Evolutionary conservation across 2,113 vertebrate genomes (phyloP).

Genomic region (Peromyscus leucopus): DNA sequence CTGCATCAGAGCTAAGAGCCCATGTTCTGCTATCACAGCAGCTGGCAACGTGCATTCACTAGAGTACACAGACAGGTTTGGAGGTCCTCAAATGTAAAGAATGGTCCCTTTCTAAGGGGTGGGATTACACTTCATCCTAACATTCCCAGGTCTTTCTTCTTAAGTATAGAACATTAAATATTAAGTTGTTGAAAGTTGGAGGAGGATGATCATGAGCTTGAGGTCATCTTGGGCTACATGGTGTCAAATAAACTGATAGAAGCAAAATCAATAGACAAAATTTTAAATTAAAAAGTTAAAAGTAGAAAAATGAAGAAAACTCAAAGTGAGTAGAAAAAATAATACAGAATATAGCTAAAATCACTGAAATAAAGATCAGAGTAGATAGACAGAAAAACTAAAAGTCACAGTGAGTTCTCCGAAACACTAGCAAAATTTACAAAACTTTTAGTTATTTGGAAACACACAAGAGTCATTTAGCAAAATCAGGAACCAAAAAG

Average conservation of each 20-base stretch:
- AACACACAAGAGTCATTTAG: not conserved
- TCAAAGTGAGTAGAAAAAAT: not conserved
- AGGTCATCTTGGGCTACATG: not conserved
- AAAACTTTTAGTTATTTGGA: not conserved
- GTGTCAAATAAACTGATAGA: not conserved
- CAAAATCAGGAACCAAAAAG: not conserved
- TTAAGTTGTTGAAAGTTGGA: not conserved
- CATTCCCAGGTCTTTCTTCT: not conserved
- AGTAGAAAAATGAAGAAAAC: not conserved
- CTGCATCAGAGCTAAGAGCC: not conserved
- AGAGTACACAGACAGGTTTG: not conserved
- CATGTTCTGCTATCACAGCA: not conserved
- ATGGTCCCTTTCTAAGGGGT: not conserved
- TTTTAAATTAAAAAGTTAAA: not conserved
- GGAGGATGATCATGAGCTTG: not conserved
- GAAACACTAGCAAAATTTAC: not conserved
- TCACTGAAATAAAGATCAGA: not conserved
- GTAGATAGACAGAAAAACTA: not conserved
- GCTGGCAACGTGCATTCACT: rapidly evolving
- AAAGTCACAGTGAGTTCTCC: not conserved
- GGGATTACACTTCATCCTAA: not conserved
- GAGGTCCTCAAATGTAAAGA: not conserved
- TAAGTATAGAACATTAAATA: not conserved
- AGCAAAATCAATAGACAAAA: not conserved
- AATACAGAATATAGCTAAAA: not conserved